Base-by-base conservation (phyloP, 2,797 vertebrate genomes). In the Diplodus puntazzo region DNA sequence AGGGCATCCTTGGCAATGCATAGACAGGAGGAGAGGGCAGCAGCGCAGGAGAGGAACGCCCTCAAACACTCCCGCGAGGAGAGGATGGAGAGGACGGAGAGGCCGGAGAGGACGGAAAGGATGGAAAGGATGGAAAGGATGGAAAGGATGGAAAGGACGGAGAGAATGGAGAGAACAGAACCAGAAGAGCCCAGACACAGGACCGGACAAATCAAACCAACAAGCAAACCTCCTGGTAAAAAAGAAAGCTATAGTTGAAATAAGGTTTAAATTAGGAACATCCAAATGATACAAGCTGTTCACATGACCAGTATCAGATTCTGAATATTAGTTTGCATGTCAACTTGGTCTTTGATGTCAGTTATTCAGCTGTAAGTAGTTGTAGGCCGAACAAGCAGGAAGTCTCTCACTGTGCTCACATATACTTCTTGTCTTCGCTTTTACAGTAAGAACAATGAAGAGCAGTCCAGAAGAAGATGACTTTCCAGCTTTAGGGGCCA, bases 1-100 rank as follows among this genome's bases (percentile, higher is more conserved):
- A 93, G 96, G 81, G 98, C 98, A 0, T 99, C 98, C 0, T 83
- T 98, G 81, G 97, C 95, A 0, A 92, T 90, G 3, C 95, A 91
- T 23, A 84, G 95, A 58, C 97, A 96, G 79, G 96, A 96, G 5
- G 97, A 97, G 80, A 95, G 95, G 18, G 96, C 89, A 39, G 87
- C 93, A 0, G 77, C 69, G 0, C 95, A 95, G 73, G 98, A 98
- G 75, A 95, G 93, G 77, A 95, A 92, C 0, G 92, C 94, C 3
- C 79, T 90, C 54, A 96, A 95, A 85, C 89, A 94, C 61, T 92
- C 79, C 58, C 95, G 96, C 88, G 98, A 98, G 60, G 97, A 97
- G 48, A 82, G 90, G 69, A 34, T 2, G 0, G 89, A 39, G 34
- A 39, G 30, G 30, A 34, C 6, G 30, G 30, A 34, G 6, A 34